phyloP scores from a whole-genome alignment of 2,113 vertebrate species.

The Gadus chalcogrammus region DNA sequence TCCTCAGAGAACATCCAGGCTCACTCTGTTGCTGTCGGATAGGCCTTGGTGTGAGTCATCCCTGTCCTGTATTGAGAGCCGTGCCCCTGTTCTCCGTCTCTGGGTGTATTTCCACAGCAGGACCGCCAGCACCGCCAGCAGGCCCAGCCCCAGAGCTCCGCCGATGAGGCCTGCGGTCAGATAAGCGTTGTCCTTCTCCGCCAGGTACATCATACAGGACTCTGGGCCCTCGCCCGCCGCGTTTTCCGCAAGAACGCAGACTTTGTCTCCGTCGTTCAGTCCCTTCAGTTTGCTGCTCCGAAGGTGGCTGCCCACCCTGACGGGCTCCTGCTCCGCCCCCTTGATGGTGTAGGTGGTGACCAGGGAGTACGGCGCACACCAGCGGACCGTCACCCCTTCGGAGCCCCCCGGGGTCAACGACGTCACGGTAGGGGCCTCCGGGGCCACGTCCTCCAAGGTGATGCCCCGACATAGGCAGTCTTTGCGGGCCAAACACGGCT shows the following conservation, averaged over 20 bases:
- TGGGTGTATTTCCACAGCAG: conserved; percentile 63
- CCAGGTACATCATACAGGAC: conserved; percentile 55
- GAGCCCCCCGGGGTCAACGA: conserved; percentile 46
- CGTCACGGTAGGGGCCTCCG: conserved; percentile 36
- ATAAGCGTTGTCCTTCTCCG: conserved; percentile 20
- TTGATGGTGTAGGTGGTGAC: conserved; percentile 55
- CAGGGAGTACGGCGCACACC: conserved; percentile 67
- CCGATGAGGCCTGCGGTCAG: conserved; percentile 64
- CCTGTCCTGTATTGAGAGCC: conserved; percentile 31
- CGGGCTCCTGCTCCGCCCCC: conserved; percentile 31
- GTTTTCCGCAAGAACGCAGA: conserved; percentile 69
- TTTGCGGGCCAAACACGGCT: conserved; percentile 22
- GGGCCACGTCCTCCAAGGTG: conserved; percentile 6
- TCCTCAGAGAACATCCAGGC: not conserved
- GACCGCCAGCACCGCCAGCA: conserved; percentile 51
- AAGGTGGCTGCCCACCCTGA: not conserved
- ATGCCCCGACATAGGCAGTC: conserved; percentile 64
- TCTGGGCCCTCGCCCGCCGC: conserved; percentile 13
- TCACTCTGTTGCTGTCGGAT: conserved; percentile 13
- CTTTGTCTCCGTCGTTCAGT: conserved; percentile 29
- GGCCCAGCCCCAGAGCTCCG: conserved; percentile 62
- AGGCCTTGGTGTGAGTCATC: not conserved
- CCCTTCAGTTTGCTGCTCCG: conserved; percentile 31
- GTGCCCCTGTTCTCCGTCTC: conserved; percentile 40
- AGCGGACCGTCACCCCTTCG: conserved; percentile 44